Evolutionary conservation across 2,888 invertebrate species (phyloP).

Genomic region (Tiliacea citrago): DNA sequence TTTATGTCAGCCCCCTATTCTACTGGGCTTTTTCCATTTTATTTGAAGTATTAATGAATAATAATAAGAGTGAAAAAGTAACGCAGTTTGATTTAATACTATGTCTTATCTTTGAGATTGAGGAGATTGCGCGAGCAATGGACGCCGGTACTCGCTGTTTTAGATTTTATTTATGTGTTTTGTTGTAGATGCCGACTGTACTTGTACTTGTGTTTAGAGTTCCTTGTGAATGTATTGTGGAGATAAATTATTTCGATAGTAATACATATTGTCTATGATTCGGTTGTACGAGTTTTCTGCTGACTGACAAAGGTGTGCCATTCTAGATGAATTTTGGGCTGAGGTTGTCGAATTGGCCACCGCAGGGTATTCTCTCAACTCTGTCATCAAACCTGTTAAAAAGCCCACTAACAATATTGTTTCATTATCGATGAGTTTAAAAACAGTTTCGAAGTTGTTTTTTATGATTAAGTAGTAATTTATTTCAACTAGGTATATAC

Average conservation of each 20-base stretch:
- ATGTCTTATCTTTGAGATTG: conserved; percentile 77
- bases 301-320: no score
- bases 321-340: no score
- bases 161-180: conserved; percentile 60
- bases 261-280: no score
- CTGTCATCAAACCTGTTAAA: no score
- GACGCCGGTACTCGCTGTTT: conserved; percentile 37
- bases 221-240: conserved; percentile 1
- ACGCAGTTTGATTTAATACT: conserved; percentile 85
- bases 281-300: no score
- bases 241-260: neutral
- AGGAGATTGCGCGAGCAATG: conserved; percentile 69
- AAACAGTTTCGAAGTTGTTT: no score
- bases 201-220: conserved; percentile 15
- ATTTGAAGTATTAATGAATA: conserved; percentile 90
- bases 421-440: neutral
- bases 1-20: conserved; percentile 89
- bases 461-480: no score
- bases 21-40: conserved; percentile 83
- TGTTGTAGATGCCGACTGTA: conserved; percentile 28
- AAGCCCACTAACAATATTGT: no score
- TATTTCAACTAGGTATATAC: no score
- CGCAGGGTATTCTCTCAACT: no score
- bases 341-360: no score
- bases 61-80: conserved; percentile 85